Conservation (phyloP, 2,888 invertebrate species). For the Himalopsyche tibetana region DNA sequence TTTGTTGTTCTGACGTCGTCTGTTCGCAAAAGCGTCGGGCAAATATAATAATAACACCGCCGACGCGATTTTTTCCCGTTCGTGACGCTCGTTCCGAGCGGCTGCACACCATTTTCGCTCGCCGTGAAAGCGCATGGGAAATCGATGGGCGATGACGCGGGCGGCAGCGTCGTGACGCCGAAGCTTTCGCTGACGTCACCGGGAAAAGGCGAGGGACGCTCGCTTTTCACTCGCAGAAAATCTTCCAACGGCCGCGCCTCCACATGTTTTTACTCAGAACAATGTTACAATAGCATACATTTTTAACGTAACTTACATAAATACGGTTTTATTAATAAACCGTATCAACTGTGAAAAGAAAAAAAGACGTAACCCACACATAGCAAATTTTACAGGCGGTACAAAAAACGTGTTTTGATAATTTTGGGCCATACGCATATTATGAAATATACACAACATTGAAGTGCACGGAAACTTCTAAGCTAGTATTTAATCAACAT, state of each 20-base stretch:
- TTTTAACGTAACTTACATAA: no score
- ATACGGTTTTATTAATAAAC: no score
- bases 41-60: neutral
- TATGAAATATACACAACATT: no score
- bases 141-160: constrained; percentile 38
- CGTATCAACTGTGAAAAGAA: no score
- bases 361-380: no score
- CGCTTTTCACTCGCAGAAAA: constrained; percentile 36
- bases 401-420: no score
- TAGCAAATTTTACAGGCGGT: no score
- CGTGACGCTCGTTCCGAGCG: neutral
- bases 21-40: neutral
- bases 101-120: constrained; percentile 13
- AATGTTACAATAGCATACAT: no score
- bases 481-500: no score
- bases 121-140: constrained; percentile 23
- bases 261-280: neutral
- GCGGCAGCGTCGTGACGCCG: constrained; percentile 12
- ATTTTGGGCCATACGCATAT: no score
- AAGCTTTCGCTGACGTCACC: constrained; percentile 25
- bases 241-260: neutral
- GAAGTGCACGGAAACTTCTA: no score
- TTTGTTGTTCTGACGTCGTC: constrained; percentile 1
- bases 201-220: constrained; percentile 10
- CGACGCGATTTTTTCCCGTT: constrained; percentile 5